Evolutionary conservation across 2,113 vertebrate genomes (phyloP).

Genomic region (Shinisaurus crocodilurus): DNA sequence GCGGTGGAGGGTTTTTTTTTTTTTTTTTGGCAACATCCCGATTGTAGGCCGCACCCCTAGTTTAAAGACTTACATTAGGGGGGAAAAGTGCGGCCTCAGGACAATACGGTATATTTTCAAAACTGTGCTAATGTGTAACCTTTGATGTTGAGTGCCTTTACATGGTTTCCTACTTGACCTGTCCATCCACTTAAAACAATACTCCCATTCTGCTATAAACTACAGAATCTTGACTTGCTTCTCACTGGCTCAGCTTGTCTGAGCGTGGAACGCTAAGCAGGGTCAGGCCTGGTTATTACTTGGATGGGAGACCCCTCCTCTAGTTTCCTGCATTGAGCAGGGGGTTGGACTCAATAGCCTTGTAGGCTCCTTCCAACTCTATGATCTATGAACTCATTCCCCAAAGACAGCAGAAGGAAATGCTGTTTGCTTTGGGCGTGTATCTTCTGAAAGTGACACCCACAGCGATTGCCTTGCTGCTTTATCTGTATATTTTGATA

Average conservation of each 20-base stretch:
- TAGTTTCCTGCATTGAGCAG: too few species aligned
- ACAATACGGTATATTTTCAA: slow-evolving; percentile 9
- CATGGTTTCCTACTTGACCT: slow-evolving; percentile 33
- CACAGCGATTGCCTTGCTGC: slow-evolving; percentile 32
- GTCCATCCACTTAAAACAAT: not conserved
- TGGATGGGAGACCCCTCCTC: too few species aligned
- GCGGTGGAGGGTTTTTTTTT: too few species aligned
- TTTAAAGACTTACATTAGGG: too few species aligned
- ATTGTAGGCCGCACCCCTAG: too few species aligned
- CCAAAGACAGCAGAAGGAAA: slow-evolving; percentile 42
- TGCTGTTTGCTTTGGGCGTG: not conserved
- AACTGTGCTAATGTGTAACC: not conserved
- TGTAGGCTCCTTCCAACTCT: too few species aligned
- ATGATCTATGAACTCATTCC: not conserved
- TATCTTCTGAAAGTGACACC: slow-evolving; percentile 26
- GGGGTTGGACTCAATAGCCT: too few species aligned
- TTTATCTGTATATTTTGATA: slow-evolving; percentile 39
- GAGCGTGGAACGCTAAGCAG: too few species aligned
- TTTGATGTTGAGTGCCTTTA: slow-evolving; percentile 29
- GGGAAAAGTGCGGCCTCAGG: too few species aligned
- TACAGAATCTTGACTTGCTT: slow-evolving; percentile 21
- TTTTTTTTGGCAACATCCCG: too few species aligned
- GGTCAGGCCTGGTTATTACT: too few species aligned
- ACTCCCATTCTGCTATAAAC: not conserved
- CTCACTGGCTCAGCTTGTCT: not conserved